Conservation (phyloP, 1,140 invertebrate genomes). For the Cotesia typhae region DNA sequence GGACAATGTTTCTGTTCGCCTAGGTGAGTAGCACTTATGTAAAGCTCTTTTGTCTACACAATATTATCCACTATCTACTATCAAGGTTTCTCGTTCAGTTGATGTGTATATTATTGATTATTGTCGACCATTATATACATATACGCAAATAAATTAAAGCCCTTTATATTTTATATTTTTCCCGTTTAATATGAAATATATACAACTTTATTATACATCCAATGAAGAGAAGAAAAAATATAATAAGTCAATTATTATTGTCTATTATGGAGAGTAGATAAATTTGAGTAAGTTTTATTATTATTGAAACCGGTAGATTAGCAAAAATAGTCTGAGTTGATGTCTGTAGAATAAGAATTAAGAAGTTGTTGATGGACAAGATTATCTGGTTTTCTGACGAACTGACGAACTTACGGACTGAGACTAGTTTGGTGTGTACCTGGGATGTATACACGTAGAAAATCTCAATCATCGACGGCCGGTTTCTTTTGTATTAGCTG, state of each 20-base stretch:
- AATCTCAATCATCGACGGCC: slow-evolving; percentile 57
- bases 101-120: slow-evolving; percentile 28
- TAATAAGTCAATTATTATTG: not conserved
- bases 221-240: slow-evolving; percentile 11
- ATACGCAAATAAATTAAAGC: too few species aligned
- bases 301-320: slow-evolving; percentile 3
- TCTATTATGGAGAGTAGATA: too few species aligned
- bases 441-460: slow-evolving; percentile 34
- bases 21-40: too few species aligned
- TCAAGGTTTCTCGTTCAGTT: too few species aligned
- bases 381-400: too few species aligned
- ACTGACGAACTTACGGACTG: too few species aligned
- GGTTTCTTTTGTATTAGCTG: slow-evolving; percentile 56
- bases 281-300: not conserved
- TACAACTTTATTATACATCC: not conserved
- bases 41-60: too few species aligned
- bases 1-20: not conserved
- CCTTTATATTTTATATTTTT: slow-evolving; percentile 15
- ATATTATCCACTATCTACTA: too few species aligned
- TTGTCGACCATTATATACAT: too few species aligned
- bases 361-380: too few species aligned
- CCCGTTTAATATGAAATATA: too few species aligned
- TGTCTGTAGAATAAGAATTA: not conserved
- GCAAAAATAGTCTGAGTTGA: not conserved
- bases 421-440: slow-evolving; percentile 4